phyloP scores from a whole-genome alignment of 2,113 vertebrate species.

The Pelodiscus sinensis region DNA sequence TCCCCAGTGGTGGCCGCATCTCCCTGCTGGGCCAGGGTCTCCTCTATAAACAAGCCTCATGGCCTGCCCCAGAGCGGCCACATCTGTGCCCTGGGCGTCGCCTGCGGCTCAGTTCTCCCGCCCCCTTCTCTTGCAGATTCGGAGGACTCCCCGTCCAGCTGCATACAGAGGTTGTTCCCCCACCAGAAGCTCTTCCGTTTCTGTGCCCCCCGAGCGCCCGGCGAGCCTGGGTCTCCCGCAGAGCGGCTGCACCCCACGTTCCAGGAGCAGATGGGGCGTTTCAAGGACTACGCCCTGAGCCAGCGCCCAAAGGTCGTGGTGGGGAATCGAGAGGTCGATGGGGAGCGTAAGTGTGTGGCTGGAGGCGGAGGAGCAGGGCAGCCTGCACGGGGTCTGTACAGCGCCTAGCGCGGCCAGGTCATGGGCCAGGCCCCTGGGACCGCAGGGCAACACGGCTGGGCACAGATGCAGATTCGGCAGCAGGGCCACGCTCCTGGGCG shows the following conservation, averaged over 20 bases:
- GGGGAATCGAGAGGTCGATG: neutral
- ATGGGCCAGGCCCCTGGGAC: neutral
- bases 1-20: neutral
- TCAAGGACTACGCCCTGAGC: neutral
- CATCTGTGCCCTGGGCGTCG: neutral
- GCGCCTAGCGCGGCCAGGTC: neutral
- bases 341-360: neutral
- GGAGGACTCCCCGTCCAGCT: neutral
- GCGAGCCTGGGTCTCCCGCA: fast-evolving
- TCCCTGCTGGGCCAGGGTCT: neutral
- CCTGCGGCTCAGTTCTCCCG: neutral
- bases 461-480: neutral
- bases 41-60: neutral
- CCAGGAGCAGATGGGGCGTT: neutral
- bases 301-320: neutral
- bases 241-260: neutral
- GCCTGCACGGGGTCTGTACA: neutral
- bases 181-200: neutral
- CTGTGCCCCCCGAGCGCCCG: neutral
- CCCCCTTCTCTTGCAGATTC: neutral
- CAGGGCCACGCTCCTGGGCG: neutral
- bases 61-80: neutral
- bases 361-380: neutral
- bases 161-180: neutral
- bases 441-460: neutral